phyloP scores from a whole-genome alignment of 1,140 invertebrate species.

The Drosophila aff. region DNA sequence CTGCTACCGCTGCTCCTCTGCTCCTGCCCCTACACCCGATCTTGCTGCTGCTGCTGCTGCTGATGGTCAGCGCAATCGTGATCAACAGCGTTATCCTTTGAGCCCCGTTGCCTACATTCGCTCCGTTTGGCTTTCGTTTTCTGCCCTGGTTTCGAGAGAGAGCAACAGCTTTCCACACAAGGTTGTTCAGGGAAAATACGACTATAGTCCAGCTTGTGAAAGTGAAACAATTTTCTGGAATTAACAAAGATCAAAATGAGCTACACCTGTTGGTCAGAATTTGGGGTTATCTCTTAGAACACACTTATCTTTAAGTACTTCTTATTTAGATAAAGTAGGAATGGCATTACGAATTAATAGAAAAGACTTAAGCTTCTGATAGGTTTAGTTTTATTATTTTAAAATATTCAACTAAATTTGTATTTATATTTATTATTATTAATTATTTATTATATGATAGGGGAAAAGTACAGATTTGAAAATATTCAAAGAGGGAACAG shows the following conservation, averaged over 20 bases:
- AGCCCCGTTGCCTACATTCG: conserved; percentile 31
- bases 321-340: neutral
- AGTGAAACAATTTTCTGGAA: neutral
- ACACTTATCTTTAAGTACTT: neutral
- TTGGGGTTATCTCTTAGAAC: neutral
- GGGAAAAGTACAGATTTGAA: neutral
- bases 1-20: conserved; percentile 40
- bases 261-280: neutral
- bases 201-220: too few relatives aligned
- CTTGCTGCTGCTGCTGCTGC: conserved; percentile 8
- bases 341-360: neutral
- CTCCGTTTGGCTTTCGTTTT: conserved; percentile 26
- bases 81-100: conserved; percentile 48
- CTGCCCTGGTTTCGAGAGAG: conserved; percentile 21
- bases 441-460: too few relatives aligned
- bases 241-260: neutral
- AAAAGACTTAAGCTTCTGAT: neutral
- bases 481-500: neutral
- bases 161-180: conserved; percentile 14
- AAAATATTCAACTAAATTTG: neutral
- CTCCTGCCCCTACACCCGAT: conserved; percentile 38
- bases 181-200: neutral
- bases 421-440: neutral
- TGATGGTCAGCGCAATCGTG: conserved; percentile 36
- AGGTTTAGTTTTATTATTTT: neutral